phyloP scores from a whole-genome alignment of 2,888 invertebrate species.

The Ophion ventricosus region DNA sequence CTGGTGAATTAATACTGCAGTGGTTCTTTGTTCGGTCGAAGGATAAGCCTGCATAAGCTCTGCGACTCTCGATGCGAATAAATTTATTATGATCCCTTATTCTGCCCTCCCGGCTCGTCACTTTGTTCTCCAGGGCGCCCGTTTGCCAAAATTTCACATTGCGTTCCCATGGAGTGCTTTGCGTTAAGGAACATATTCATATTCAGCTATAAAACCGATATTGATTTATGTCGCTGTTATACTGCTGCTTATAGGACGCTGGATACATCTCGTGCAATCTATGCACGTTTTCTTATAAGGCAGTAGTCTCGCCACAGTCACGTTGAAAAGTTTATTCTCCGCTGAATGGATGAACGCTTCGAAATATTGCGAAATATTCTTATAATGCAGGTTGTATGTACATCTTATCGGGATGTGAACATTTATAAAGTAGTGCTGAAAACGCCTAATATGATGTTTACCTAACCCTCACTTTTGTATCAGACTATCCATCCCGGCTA shows the following conservation, averaged over 20 bases:
- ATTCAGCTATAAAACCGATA: not conserved
- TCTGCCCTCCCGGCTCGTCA: constrained; percentile 33
- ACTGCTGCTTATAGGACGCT: not conserved
- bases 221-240: not conserved
- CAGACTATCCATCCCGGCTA: too few species aligned
- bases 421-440: too few species aligned
- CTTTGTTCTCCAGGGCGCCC: constrained; percentile 11
- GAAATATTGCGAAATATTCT: too few species aligned
- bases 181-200: constrained; percentile 6
- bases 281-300: not conserved
- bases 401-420: too few species aligned
- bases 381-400: too few species aligned
- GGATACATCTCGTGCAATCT: not conserved
- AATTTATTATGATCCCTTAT: constrained; percentile 55
- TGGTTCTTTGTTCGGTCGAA: constrained; percentile 46
- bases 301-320: too few species aligned
- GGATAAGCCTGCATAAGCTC: constrained; percentile 58
- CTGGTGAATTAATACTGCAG: constrained; percentile 48
- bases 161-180: not conserved
- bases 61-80: constrained; percentile 54
- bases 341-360: too few species aligned
- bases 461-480: too few species aligned
- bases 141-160: constrained; percentile 24
- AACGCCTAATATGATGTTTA: too few species aligned
- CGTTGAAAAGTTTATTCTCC: too few species aligned